Conservation (phyloP, 2,113 vertebrate genomes). For the Neotoma lepida region DNA sequence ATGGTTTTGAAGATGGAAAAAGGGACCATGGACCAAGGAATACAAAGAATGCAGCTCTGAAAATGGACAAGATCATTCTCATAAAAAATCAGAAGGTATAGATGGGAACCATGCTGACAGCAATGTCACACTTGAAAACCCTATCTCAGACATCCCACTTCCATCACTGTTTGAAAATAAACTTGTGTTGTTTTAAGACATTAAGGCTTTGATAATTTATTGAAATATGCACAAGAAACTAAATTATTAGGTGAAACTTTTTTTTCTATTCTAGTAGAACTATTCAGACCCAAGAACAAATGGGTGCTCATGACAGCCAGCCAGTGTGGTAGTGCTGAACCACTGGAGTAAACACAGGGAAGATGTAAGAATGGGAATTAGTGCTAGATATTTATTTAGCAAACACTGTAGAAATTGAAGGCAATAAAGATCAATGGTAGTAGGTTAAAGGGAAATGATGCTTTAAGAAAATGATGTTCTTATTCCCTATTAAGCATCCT, state of each 20-base stretch:
- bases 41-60: background rate
- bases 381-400: background rate
- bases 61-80: background rate
- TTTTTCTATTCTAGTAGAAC: background rate
- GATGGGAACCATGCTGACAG: background rate
- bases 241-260: background rate
- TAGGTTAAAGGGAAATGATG: background rate
- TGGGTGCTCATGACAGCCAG: background rate
- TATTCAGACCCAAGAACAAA: background rate
- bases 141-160: background rate
- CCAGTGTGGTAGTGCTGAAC: background rate
- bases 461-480: background rate
- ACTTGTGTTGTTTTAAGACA: background rate
- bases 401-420: background rate
- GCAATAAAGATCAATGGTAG: background rate
- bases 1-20: background rate
- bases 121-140: background rate
- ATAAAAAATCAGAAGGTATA: too few relatives aligned
- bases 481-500: background rate
- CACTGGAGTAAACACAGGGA: background rate
- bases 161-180: background rate
- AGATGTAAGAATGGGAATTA: background rate
- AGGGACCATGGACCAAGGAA: background rate
- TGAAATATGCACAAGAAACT: background rate
- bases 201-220: background rate